These are phyloP conservation scores for Petrocephalus microphthalmus DNA, from an alignment of 2,113 vertebrate species.

Conservation along the genomic window DNA sequence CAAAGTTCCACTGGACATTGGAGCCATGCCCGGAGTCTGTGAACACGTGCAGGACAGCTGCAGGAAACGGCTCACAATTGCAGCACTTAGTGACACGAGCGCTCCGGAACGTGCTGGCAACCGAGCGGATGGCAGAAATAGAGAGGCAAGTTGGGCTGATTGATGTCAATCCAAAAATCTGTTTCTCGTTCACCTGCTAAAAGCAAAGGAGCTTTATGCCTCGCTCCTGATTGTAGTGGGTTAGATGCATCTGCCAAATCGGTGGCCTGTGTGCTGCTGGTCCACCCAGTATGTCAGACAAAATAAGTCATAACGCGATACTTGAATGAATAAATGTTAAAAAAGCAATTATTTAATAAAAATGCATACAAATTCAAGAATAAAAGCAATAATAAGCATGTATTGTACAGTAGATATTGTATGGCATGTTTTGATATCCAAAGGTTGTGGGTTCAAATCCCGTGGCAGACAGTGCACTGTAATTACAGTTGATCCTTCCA, in stretches of 20 bases:
- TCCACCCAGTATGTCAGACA: neutral
- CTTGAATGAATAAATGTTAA: neutral
- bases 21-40: neutral
- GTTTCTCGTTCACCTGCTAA: neutral
- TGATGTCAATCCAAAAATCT: neutral
- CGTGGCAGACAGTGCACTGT: neutral
- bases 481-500: neutral
- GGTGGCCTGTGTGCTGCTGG: neutral
- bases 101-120: neutral
- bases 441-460: neutral
- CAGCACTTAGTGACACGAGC: neutral
- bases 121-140: neutral
- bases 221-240: neutral
- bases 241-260: neutral
- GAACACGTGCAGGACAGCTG: neutral
- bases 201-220: neutral
- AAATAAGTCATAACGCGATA: neutral
- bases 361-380: neutral
- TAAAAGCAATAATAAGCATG: neutral
- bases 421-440: neutral
- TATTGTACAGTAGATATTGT: neutral
- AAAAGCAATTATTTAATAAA: neutral
- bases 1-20: neutral
- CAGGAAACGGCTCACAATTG: neutral
- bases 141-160: neutral